Evolutionary conservation across 2,113 vertebrate species (phyloP), one percentile per base, ranked within the genome.

Genomic region (Tupaia tana): DNA sequence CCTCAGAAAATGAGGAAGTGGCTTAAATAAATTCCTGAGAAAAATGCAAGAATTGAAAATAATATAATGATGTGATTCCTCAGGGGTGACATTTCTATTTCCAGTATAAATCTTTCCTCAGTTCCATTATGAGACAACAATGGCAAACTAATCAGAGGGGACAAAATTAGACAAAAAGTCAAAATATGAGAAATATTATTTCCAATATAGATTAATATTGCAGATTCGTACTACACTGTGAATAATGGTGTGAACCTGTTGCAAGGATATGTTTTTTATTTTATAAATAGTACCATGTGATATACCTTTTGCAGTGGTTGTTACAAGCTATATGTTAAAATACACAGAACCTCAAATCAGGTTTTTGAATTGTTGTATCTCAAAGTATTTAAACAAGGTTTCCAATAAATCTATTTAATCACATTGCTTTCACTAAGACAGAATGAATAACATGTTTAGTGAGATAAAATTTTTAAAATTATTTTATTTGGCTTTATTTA

Each of bases 1-100:
- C 43, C 7, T 91, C 43, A 84, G 58, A 66, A 91, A 91, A 66
- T 66, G 34, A 91, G 74, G 19, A 82, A 91, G n/a, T 79, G 20
- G 9, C 43, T 90, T 90, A 58, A 74, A 87, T 73, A 74, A 70
- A 91, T 80, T 70, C 43, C 67, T 78, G 29, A 91, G 81, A 86
- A 91, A n/a, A 91, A 31, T 77, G 66, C 9, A 87, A 86, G 9
- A 79, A 61, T 89, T 84, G 31, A 64, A 86, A 87, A 66, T 80
- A 25, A 79, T 31, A 29, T 64, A 70, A 79, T 63, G 77, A 14
- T 56, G 16, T 84, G 15, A 86, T 52, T 89, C 34, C 14, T 58
- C 3, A 0, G 24, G 64, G 10, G 54, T 74, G 9, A 66, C 12
- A 34, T 71, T 90, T 79, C 95, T 89, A 75, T 31, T 91, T 89